Evolutionary conservation across 1,140 invertebrate species (phyloP), one percentile per base, ranked within the genome.

Genomic region (Drosophila leontia): DNA sequence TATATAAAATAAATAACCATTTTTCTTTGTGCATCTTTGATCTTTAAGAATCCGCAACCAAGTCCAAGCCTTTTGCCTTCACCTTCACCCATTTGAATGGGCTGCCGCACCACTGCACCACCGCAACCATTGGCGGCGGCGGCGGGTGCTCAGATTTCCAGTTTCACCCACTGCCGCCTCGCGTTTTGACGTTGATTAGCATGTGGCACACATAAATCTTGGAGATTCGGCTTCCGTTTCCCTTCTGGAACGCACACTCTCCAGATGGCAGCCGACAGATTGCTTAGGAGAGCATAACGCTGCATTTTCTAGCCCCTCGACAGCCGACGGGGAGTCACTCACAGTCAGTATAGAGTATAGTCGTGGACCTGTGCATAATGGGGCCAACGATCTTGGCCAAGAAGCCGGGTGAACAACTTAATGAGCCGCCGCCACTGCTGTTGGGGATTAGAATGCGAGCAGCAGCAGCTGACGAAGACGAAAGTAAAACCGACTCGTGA

Each of bases 121-220:
- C 42, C 17, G 37, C 57, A 57, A 64, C 59, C 70, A 47, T 53
- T 26, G 26, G 19, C 34, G 26, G 19, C 39, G 44, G 42, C 55
- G 47, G 62, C 51, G 32, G 53, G 8, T 65, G 62, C 63, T 87
- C 71, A 61, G 72, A 87, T 87, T 80, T 88, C 82, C 85, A 76
- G 57, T 77, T 75, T 75, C 75, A 78, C 75, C 75, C 82, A 61
- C 74, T 26, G 63, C 50, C n/a, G 48, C 51, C 42, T 79, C 42
- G 61, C 74, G 60, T 50, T 78, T 78, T 83, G 80, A 83, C 76
- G 75, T 82, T 86, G 82, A 82, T 86, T 82, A 86, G 80, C 84
- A 87, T 84, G 80, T 88, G 84, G 84, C 84, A 87, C 79, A 88
- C 84, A 90, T 90, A 84, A 80, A 88, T 83, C 77, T 83, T 19